Conservation (phyloP, 1,140 invertebrate species). For the Achroia grisella region DNA sequence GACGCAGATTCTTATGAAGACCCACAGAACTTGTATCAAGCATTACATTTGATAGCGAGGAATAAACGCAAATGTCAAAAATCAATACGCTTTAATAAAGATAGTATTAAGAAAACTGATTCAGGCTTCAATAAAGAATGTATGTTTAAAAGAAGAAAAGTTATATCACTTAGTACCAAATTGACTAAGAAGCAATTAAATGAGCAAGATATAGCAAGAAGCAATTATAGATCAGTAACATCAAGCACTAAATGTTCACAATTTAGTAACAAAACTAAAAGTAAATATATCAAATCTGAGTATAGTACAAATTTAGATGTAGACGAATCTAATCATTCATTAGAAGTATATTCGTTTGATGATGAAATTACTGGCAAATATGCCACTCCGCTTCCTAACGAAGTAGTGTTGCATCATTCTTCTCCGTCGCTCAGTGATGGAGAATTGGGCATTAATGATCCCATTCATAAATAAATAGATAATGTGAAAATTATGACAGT, state of each 20-base stretch:
- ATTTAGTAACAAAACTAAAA: neutral
- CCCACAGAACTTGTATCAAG: slow-evolving; percentile 34
- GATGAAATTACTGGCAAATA: slow-evolving; percentile 12
- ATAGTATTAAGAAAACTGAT: neutral
- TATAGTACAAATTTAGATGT: neutral
- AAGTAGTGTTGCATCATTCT: too few relatives aligned
- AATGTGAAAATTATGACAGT: too few relatives aligned
- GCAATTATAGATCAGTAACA: neutral
- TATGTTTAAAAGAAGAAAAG: slow-evolving; percentile 12
- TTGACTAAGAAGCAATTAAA: neutral
- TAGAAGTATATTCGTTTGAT: slow-evolving; percentile 30
- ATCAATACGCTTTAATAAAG: slow-evolving; percentile 4
- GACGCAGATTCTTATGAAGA: slow-evolving; percentile 18
- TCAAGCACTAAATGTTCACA: neutral
- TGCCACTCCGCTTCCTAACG: neutral
- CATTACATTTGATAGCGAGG: slow-evolving; percentile 31
- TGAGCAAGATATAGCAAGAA: too few relatives aligned
- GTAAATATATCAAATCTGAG: neutral
- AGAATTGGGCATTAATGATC: too few relatives aligned
- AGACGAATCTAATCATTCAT: slow-evolving; percentile 20
- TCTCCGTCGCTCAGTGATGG: too few relatives aligned
- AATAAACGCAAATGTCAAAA: slow-evolving; percentile 23
- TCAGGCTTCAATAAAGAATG: slow-evolving; percentile 4
- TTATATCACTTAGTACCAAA: slow-evolving; percentile 3
- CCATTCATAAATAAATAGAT: too few relatives aligned